Evolutionary conservation across 2,888 invertebrate genomes (phyloP), one percentile per base, ranked within the genome.

Genomic region (Nephrotoma guestfalica): DNA sequence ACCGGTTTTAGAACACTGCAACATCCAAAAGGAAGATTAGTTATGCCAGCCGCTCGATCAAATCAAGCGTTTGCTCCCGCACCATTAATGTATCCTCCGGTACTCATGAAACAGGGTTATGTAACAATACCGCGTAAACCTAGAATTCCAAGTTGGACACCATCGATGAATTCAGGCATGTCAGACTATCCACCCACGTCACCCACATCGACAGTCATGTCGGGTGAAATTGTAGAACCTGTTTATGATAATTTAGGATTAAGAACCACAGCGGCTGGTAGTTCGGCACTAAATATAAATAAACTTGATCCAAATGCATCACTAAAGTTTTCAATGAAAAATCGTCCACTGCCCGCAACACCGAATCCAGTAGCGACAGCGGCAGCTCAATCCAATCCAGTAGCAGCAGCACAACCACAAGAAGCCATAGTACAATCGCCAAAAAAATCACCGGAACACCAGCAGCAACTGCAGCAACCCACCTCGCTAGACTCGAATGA

Each of bases 41-140:
- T 91, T 85, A 88, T 91, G 18, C 90, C 90, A 4, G 88, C 91
- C 42, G 90, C 90, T 86, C 91, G 93, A 43, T 95, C 95, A 43
- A 95, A 95, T 88, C 96, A 96, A n/a, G 96, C 96, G 0, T 96
- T 96, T 89, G 93, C 94, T 43, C 94, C 94, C 6, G 94, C 94
- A 6, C 94, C 95, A 42, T 94, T 95, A 6, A 93, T 95, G 71
- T 94, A 94, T 41, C 95, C 95, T 4, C 91, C 91, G 5, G 90
- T 91, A 40, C 90, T 92, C 2, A 90, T 92, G 90, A 93, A 95
- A 88, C 96, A 96, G 90, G 97, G 96, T 11, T 97, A 97, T 90
- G 96, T 97, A 83, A 97, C 97, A 15, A 96, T 97, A 87, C 97
- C 97, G 0, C 93, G 97, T 88, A 93, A 96, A 89, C 97, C 96